These are phyloP conservation scores for Gymnothorax javanicus DNA, from an alignment of 2,797 vertebrate genomes.

Conservation along the genomic window DNA sequence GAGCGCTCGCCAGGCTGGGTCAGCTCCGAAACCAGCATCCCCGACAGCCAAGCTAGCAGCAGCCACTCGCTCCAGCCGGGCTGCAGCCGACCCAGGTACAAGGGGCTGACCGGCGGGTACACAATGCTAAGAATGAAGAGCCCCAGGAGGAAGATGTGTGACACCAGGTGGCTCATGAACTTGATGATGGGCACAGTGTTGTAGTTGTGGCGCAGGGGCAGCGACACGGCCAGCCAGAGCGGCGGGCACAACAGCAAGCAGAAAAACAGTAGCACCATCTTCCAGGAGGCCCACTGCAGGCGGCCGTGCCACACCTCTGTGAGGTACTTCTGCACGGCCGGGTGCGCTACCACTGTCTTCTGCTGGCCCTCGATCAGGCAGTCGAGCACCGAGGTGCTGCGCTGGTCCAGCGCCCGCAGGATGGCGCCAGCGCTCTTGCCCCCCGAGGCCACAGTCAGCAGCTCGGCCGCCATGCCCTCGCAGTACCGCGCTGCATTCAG, in stretches of 20 bases:
- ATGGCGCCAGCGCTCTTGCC: conserved; percentile 48
- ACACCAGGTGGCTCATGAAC: conserved; percentile 67
- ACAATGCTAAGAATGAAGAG: conserved; percentile 63
- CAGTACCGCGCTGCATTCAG: conserved; percentile 57
- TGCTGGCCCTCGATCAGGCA: conserved; percentile 60
- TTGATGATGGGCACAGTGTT: conserved; percentile 63
- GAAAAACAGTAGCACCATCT: conserved; percentile 58
- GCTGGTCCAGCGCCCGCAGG: conserved; percentile 57
- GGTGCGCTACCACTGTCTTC: conserved; percentile 60
- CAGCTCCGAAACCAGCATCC: conserved; percentile 61
- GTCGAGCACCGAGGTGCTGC: conserved; percentile 56
- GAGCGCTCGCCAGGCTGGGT: conserved; percentile 56
- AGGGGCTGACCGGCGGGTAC: conserved; percentile 57
- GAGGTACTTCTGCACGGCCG: conserved; percentile 64
- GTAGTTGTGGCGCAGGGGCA: conserved; percentile 60
- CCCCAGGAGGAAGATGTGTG: conserved; percentile 61
- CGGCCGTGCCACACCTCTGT: conserved; percentile 62
- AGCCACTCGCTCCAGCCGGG: conserved; percentile 63
- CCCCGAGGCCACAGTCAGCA: conserved; percentile 55
- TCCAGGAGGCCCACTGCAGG: conserved; percentile 59
- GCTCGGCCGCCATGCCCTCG: conserved; percentile 60
- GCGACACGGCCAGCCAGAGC: conserved; percentile 60
- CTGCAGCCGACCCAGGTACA: conserved; percentile 49
- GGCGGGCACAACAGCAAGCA: conserved; percentile 57
- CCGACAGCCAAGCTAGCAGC: conserved; percentile 59